These are phyloP conservation scores for Sminthurides bifidus DNA, from an alignment of 1,140 invertebrate species.

Conservation along the genomic window DNA sequence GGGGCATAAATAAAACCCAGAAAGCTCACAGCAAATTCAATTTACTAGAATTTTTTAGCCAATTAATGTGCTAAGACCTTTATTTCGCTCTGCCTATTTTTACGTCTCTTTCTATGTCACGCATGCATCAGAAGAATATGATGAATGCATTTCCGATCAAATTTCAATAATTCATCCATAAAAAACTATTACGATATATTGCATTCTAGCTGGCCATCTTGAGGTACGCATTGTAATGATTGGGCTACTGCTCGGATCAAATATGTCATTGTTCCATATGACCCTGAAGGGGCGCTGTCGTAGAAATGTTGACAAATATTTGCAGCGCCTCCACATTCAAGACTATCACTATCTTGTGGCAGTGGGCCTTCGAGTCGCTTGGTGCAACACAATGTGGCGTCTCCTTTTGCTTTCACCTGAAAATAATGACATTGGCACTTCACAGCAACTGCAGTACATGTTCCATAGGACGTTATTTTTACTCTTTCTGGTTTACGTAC, in stretches of 20 bases:
- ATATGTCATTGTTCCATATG: conserved; percentile 96
- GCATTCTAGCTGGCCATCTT: conserved; percentile 29
- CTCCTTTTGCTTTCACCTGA: conserved; percentile 69
- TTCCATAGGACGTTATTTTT: background rate
- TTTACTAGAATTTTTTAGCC: too few species aligned
- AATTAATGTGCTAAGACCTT: too few species aligned
- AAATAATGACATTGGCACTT: conserved; percentile 26
- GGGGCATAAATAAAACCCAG: too few species aligned
- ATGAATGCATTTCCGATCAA: background rate
- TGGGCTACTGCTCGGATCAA: conserved; percentile 72
- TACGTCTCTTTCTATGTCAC: too few species aligned
- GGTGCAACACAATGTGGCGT: conserved; percentile 83
- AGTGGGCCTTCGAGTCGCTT: conserved; percentile 50
- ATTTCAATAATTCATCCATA: background rate
- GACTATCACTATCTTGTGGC: conserved; percentile 39
- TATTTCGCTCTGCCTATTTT: too few species aligned
- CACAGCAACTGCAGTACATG: background rate
- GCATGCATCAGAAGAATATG: too few species aligned
- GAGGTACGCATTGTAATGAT: conserved; percentile 30
- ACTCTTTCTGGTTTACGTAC: conserved; percentile 40
- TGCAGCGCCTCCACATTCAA: conserved; percentile 79
- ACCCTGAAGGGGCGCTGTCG: conserved; percentile 92
- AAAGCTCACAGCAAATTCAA: too few species aligned
- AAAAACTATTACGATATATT: conserved; percentile 16
- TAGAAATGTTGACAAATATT: conserved; percentile 96